Percentiles rank a stretch among this genome's conserved stretches.
These are phyloP conservation scores for Zingel zingel DNA, from an alignment of 2,113 vertebrate genomes.

Conservation along the genomic window DNA sequence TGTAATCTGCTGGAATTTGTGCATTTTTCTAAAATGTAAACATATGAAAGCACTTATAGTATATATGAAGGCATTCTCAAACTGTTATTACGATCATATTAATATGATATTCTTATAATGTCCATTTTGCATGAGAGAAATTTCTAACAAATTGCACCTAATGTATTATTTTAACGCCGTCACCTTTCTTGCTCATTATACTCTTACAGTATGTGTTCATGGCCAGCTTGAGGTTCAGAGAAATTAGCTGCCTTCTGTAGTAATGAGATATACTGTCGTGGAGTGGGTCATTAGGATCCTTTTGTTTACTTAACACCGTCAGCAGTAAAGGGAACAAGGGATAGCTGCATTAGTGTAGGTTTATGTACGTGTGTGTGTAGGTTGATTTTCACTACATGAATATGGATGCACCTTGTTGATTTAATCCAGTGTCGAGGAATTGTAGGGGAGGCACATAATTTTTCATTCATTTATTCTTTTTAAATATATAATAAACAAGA, in stretches of 20 bases:
- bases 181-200: constrained; percentile 54
- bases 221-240: constrained; percentile 51
- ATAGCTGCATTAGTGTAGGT: constrained; percentile 18
- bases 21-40: background rate
- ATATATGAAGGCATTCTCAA: constrained; percentile 6
- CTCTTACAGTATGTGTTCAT: constrained; percentile 43
- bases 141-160: constrained; percentile 41
- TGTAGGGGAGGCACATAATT: constrained; percentile 7
- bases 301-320: constrained; percentile 63
- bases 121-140: constrained; percentile 42
- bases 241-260: constrained; percentile 66
- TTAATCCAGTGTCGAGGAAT: constrained; percentile 26
- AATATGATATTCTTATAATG: constrained; percentile 33
- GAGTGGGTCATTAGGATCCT: constrained; percentile 63
- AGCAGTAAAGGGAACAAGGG: constrained; percentile 67
- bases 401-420: constrained; percentile 43
- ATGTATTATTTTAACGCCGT: constrained; percentile 47
- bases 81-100: background rate
- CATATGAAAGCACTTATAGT: constrained; percentile 5
- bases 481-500: constrained; percentile 16
- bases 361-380: constrained; percentile 33
- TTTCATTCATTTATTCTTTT: constrained; percentile 29
- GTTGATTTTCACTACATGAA: constrained; percentile 41
- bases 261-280: constrained; percentile 70
- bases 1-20: background rate